These are phyloP conservation scores for Ramazzottius varieornatus DNA, from an alignment of 2,888 invertebrate species.

Conservation along the genomic window DNA sequence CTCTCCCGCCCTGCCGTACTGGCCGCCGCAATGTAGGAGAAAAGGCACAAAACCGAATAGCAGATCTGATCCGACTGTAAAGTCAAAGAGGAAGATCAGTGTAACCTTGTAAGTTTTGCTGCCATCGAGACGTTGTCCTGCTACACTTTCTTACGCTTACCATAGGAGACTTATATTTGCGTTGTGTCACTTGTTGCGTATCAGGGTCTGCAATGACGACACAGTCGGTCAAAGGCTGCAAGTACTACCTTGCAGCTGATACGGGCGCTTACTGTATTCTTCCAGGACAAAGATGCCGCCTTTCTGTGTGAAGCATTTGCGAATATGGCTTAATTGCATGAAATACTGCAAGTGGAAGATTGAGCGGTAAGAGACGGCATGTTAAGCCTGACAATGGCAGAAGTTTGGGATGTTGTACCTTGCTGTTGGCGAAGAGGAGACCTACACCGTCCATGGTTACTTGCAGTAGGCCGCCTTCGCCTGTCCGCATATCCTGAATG, in stretches of 20 bases:
- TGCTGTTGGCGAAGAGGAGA: slow-evolving; percentile 91
- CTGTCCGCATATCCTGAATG: slow-evolving; percentile 82
- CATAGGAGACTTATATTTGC: slow-evolving; percentile 93
- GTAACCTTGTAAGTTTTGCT: too few relatives aligned
- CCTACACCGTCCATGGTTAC: slow-evolving; percentile 99
- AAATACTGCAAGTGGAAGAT: slow-evolving; percentile 69
- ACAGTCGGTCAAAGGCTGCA: slow-evolving; percentile 4
- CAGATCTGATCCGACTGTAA: slow-evolving; percentile 89
- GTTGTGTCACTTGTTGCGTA: slow-evolving; percentile 76
- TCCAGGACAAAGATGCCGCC: slow-evolving; percentile 96
- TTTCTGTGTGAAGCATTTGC: slow-evolving; percentile 97
- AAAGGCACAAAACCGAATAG: slow-evolving; percentile 94
- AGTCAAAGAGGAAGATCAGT: too few relatives aligned
- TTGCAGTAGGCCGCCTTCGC: slow-evolving; percentile 73
- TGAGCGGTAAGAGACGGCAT: too few relatives aligned
- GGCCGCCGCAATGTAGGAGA: slow-evolving; percentile 89
- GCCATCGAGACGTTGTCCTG: too few relatives aligned
- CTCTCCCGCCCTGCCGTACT: too few relatives aligned
- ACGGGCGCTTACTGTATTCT: slow-evolving; percentile 75
- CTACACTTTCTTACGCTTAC: slow-evolving; percentile 40
- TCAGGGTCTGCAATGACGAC: slow-evolving; percentile 58
- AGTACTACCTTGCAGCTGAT: slow-evolving; percentile 5
- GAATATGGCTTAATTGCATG: slow-evolving; percentile 90
- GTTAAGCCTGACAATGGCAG: too few relatives aligned
- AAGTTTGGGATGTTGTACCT: slow-evolving; percentile 34